Conservation (phyloP, 2,113 vertebrate species). For the human region DNA sequence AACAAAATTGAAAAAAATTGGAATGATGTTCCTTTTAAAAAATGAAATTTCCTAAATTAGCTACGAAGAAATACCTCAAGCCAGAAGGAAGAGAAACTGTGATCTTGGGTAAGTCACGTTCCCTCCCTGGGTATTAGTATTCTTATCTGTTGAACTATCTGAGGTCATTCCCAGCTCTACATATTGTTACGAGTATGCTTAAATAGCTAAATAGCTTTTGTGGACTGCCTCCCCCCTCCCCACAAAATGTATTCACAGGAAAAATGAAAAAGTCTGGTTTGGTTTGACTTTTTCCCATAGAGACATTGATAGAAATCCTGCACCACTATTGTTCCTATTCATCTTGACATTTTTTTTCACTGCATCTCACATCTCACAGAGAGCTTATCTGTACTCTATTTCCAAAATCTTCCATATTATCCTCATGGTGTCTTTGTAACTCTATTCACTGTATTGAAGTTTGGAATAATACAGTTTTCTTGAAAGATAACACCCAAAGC, state of each 20-base stretch:
- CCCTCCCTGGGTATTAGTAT: not conserved
- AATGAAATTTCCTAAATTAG: not conserved
- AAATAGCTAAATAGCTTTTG: constrained; percentile 44
- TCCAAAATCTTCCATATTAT: constrained; percentile 62
- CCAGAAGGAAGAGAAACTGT: not conserved
- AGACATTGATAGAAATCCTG: constrained; percentile 14
- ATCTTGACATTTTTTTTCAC: not conserved
- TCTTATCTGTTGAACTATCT: constrained; percentile 18
- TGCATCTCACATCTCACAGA: constrained; percentile 58
- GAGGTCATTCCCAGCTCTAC: not conserved
- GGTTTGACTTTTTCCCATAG: not conserved
- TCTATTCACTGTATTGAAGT: constrained; percentile 60
- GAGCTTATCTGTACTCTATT: constrained; percentile 67
- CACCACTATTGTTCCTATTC: not conserved
- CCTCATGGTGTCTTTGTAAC: constrained; percentile 52
- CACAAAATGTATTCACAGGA: constrained; percentile 37
- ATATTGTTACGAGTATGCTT: not conserved
- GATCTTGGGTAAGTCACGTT: not conserved
- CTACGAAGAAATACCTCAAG: not conserved
- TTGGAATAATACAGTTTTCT: constrained; percentile 62
- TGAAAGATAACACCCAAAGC: constrained; percentile 70
- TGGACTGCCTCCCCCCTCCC: not conserved
- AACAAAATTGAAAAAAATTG: constrained; percentile 3
- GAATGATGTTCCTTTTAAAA: not conserved
- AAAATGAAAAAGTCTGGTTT: not conserved